A percentile compares a stretch with the other conserved stretches of the same genome.
Evolutionary conservation across 2,113 vertebrate species (phyloP).

Genomic region (Astur gentilis): DNA sequence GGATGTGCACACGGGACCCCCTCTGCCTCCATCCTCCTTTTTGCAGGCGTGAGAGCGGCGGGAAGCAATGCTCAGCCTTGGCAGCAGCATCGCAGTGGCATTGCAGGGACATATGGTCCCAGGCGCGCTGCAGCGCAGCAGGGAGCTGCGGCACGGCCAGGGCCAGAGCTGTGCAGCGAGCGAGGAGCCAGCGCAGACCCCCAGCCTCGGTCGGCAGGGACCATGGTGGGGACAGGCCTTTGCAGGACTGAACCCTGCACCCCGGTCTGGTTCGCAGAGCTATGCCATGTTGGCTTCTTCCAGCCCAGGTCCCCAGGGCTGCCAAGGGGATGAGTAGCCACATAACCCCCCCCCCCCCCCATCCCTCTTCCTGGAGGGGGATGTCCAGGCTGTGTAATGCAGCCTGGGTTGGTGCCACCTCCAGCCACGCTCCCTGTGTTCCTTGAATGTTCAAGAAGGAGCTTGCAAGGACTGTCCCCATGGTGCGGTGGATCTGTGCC

Average conservation of each 20-base stretch:
- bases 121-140: fast-evolving
- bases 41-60: not conserved
- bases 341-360: too few relatives aligned
- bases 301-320: not conserved
- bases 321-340: not conserved
- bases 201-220: fast-evolving
- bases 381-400: not conserved
- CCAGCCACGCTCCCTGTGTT: fast-evolving
- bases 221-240: fast-evolving
- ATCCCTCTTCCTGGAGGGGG: fast-evolving
- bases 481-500: fast-evolving
- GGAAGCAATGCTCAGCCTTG: not conserved
- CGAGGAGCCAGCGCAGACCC: not conserved
- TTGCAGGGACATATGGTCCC: not conserved
- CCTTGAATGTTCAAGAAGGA: not conserved
- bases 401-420: fast-evolving
- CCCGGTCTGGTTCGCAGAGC: fast-evolving
- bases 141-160: fast-evolving
- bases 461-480: not conserved
- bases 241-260: not conserved
- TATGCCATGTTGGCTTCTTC: fast-evolving
- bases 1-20: fast-evolving
- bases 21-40: not conserved
- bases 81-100: not conserved
- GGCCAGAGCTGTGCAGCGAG: fast-evolving